A percentile compares a stretch with the other conserved stretches of the same genome.
phyloP scores from a whole-genome alignment of 2,888 invertebrate genomes.

The Caenorhabditis sinica region DNA sequence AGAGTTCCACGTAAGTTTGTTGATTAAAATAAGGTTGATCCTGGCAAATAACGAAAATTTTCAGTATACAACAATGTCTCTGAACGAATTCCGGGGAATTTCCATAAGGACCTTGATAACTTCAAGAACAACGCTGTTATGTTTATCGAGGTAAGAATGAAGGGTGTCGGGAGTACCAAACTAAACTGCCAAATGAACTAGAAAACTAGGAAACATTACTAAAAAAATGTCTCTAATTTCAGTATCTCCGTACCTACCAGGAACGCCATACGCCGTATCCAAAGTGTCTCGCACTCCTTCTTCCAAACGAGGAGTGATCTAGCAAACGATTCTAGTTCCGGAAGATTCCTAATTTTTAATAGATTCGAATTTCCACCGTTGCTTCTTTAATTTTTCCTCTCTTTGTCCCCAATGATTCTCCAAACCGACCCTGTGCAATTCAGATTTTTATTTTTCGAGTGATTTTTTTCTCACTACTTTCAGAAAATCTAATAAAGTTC shows the following conservation, averaged over 20 bases:
- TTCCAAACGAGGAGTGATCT: background rate
- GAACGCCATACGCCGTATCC: background rate
- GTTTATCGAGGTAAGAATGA: constrained; percentile 28
- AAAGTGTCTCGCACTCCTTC: background rate
- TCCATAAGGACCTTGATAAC: constrained; percentile 26
- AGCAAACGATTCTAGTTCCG: too few relatives aligned
- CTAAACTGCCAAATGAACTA: too few relatives aligned
- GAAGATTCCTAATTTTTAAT: too few relatives aligned
- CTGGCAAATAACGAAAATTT: background rate
- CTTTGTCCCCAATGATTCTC: background rate
- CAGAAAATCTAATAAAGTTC: background rate
- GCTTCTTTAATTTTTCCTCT: too few relatives aligned
- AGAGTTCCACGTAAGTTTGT: background rate
- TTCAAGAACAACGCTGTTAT: constrained; percentile 38
- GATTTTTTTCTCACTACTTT: too few relatives aligned
- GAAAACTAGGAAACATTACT: background rate
- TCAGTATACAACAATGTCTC: constrained; percentile 41
- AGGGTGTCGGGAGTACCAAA: background rate
- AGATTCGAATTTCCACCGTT: too few relatives aligned
- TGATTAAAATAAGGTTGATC: background rate
- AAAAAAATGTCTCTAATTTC: constrained; percentile 5
- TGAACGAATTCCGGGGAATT: background rate
- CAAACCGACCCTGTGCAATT: background rate
- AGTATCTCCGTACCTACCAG: constrained; percentile 23
- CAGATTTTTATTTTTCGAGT: background rate